Evolutionary conservation across 2,888 invertebrate species (phyloP), one percentile per base, ranked within the genome.

Genomic region (Selenia dentaria): DNA sequence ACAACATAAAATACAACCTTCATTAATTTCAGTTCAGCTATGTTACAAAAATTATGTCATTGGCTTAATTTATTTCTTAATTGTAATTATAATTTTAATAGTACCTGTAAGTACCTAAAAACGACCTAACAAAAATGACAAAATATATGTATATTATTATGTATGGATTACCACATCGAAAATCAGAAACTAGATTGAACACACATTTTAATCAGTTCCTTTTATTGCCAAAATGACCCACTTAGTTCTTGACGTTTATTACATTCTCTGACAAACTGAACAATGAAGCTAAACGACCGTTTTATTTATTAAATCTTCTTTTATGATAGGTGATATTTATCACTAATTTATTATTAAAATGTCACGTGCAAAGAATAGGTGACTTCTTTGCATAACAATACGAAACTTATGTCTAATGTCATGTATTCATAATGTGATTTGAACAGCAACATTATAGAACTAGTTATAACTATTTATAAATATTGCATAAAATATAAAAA

Each of bases 341-440:
- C 25, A 18, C 25, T 42, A 37, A 42, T 48, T 42, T 48, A 48
- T 48, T 25, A 42, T 12, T 24, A 9, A 47, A 48, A 48, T 48
- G 48, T 42, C 48, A 42, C 20, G 14, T 20, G 37, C 27, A 34
- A 42, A 37, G 33, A 48, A 48, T 47, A 13, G 41, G 18, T 9
- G 16, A 20, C 31, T 38, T n/a, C n/a, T 47, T 48, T 38, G 42
- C 48, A 48, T 48, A 42, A 47, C 40, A 46, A 46, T 46, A 12
- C 26, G 10, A n/a, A 25, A 18, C 14, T 28, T 2, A 20, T 39
- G 20, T 46, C 34, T 14, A 18, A 22, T 32, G 13, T 25, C 10
- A 43, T 11, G 2, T 6, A 22, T 22, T 22, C 8, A 22, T 22
- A 6, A 43, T 26, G 25, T 27, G 13, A 6, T 4, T 22, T 2